These are phyloP conservation scores for Mantis religiosa DNA, from an alignment of 2,888 invertebrate genomes.

Conservation along the genomic window DNA sequence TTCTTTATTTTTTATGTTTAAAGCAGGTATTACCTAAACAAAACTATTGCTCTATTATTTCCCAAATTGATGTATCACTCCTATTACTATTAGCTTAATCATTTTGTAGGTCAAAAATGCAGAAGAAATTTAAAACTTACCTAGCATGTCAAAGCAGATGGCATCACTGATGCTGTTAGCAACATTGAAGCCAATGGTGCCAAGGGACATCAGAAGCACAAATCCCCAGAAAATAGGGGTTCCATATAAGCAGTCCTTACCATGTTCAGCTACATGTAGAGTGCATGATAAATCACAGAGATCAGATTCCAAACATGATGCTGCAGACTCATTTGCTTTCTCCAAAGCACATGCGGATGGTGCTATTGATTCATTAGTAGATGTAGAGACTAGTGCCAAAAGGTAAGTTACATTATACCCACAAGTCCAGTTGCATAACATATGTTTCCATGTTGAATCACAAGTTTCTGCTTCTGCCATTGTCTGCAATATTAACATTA, in stretches of 20 bases:
- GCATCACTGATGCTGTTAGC: slow-evolving; percentile 85
- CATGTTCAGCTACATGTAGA: slow-evolving; percentile 31
- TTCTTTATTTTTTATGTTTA: too few relatives aligned
- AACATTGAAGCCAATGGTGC: slow-evolving; percentile 78
- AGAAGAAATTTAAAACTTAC: slow-evolving; percentile 44
- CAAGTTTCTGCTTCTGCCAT: not conserved
- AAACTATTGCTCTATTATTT: too few relatives aligned
- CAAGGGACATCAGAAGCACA: slow-evolving; percentile 65
- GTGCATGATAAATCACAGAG: slow-evolving; percentile 16
- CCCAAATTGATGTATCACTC: too few relatives aligned
- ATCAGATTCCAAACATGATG: not conserved
- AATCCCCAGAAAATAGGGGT: slow-evolving; percentile 69
- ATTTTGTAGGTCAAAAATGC: too few relatives aligned
- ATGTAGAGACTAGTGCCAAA: not conserved
- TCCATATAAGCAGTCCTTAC: slow-evolving; percentile 49
- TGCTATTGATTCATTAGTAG: not conserved
- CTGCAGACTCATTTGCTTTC: not conserved
- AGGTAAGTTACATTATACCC: not conserved
- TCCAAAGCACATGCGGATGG: not conserved
- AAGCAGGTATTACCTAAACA: too few relatives aligned
- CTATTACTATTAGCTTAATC: too few relatives aligned
- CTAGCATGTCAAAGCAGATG: slow-evolving; percentile 82
- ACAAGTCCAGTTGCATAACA: slow-evolving; percentile 5
- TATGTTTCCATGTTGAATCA: not conserved
- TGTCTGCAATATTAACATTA: not conserved